Evolutionary conservation across 2,113 vertebrate species (phyloP).

Genomic region (Erinaceus europaeus): DNA sequence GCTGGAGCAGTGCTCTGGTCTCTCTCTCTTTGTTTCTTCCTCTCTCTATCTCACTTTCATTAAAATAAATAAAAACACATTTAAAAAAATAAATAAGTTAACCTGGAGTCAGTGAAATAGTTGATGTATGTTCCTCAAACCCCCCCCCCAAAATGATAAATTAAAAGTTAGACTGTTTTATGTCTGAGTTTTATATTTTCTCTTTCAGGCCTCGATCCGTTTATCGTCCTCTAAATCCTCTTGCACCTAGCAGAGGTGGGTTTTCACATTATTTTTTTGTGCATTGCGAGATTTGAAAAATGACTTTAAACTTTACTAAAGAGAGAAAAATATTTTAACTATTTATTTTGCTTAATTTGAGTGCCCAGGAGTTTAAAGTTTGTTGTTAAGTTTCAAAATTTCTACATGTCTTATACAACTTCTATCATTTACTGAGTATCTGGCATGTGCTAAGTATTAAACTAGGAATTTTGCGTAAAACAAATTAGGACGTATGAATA

Average conservation of each 20-base stretch:
- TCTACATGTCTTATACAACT: background rate
- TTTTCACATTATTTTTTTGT: slow-evolving; percentile 48
- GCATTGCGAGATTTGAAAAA: background rate
- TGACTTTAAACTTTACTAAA: background rate
- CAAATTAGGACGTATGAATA: background rate
- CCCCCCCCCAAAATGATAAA: background rate
- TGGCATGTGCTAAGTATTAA: background rate
- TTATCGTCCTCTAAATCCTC: slow-evolving; percentile 95
- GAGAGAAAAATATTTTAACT: background rate
- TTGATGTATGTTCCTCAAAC: too few species aligned
- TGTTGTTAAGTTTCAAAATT: background rate
- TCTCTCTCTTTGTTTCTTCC: too few species aligned
- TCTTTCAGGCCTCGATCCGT: slow-evolving; percentile 93
- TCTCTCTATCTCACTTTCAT: too few species aligned
- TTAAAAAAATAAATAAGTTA: too few species aligned
- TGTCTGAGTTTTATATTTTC: slow-evolving; percentile 3
- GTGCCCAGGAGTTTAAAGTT: background rate
- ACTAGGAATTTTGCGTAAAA: background rate
- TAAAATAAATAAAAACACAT: too few species aligned
- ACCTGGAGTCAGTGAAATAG: too few species aligned
- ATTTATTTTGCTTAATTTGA: slow-evolving; percentile 36
- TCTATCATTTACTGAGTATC: background rate
- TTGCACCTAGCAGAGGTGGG: slow-evolving; percentile 91
- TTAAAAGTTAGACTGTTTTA: background rate
- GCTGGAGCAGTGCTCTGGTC: too few species aligned